Percentiles rank a stretch among this genome's conserved stretches.
Evolutionary conservation across 2,113 vertebrate species (phyloP).

Genomic region (Vidua chalybeata): DNA sequence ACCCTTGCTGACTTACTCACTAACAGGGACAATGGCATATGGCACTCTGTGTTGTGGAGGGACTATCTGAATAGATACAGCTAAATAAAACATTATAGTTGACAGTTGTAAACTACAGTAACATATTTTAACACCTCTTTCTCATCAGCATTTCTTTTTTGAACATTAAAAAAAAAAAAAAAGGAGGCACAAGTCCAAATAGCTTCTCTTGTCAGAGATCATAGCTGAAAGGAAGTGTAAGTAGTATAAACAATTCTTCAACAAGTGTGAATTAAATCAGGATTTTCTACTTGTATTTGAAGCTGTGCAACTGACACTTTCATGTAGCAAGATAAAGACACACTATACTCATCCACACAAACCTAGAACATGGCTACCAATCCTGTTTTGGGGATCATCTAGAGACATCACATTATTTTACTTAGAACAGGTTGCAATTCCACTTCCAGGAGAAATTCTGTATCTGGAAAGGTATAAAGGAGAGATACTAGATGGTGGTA

Average conservation of each 20-base stretch:
- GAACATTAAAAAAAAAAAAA: background rate
- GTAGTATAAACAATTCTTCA: background rate
- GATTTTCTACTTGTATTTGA: background rate
- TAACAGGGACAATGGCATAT: conserved; percentile 82
- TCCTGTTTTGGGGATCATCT: background rate
- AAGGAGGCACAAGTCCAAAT: conserved; percentile 46
- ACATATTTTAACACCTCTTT: conserved; percentile 69
- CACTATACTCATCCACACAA: background rate
- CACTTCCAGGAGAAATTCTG: background rate
- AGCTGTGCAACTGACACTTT: background rate
- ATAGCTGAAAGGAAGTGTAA: background rate
- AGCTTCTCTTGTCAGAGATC: conserved; percentile 7
- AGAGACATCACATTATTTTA: background rate
- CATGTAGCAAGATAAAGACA: background rate
- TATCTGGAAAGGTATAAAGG: background rate
- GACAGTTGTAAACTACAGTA: conserved; percentile 71
- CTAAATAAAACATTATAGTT: conserved; percentile 84
- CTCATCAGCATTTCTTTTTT: conserved; percentile 47
- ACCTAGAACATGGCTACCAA: background rate
- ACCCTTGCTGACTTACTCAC: conserved; percentile 66
- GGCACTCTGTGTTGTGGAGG: conserved; percentile 74
- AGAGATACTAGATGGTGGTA: background rate
- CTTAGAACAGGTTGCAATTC: background rate
- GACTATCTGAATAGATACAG: conserved; percentile 61
- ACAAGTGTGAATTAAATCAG: conserved; percentile 32